These are phyloP conservation scores for Drosophila elegans DNA, from an alignment of 1,140 invertebrate genomes.

Conservation along the genomic window DNA sequence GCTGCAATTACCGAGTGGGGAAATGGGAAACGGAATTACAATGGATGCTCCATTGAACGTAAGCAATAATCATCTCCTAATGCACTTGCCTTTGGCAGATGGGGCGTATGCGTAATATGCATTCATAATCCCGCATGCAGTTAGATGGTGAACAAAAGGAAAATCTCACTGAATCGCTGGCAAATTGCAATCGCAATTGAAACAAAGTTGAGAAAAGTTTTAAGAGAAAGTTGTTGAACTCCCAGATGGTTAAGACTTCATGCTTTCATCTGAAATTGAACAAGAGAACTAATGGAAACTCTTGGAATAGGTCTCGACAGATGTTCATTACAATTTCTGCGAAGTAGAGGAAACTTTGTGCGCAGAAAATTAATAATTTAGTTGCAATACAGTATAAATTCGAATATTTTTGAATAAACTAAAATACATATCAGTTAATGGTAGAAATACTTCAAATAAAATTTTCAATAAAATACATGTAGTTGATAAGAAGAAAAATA, in stretches of 20 bases:
- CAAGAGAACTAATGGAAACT: constrained; percentile 10
- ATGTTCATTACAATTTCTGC: constrained; percentile 7
- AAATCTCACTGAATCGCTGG: constrained; percentile 39
- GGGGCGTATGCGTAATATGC: constrained; percentile 65
- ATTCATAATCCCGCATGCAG: constrained; percentile 45
- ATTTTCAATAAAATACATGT: too few relatives aligned
- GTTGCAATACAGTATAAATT: too few relatives aligned
- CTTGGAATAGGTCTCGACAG: not conserved
- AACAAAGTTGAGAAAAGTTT: constrained; percentile 33
- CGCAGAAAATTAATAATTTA: not conserved
- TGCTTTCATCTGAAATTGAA: not conserved
- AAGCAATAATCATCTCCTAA: constrained; percentile 2
- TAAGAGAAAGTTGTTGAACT: constrained; percentile 42
- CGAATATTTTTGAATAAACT: too few relatives aligned
- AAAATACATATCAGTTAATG: too few relatives aligned
- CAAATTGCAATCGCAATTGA: constrained; percentile 42
- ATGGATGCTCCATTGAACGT: constrained; percentile 7
- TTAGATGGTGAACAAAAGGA: constrained; percentile 13
- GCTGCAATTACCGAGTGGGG: constrained; percentile 29
- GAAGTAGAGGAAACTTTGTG: not conserved
- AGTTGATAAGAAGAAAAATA: too few relatives aligned
- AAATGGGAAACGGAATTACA: constrained; percentile 9
- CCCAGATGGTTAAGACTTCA: not conserved
- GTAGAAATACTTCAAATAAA: too few relatives aligned
- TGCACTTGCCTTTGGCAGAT: constrained; percentile 15